Evolutionary conservation across 2,113 vertebrate genomes (phyloP).

Genomic region (Lepus timidus): DNA sequence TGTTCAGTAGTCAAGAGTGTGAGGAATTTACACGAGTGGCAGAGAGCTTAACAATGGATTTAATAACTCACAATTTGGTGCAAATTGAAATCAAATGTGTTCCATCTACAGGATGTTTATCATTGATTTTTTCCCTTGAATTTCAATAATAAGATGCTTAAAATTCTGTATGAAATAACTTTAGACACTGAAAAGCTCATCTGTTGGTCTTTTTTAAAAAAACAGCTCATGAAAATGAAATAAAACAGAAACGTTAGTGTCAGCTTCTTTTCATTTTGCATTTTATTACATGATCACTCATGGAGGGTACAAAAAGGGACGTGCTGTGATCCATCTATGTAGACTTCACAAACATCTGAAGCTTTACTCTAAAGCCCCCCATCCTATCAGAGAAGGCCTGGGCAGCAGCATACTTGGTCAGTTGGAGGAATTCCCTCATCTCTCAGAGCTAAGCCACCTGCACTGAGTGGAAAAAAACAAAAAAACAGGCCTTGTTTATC

Average conservation of each 20-base stretch:
- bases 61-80: constrained; percentile 66
- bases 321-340: neutral
- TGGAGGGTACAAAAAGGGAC: neutral
- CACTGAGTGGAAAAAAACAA: neutral
- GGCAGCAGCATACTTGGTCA: neutral
- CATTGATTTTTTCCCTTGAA: constrained; percentile 63
- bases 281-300: constrained; percentile 68
- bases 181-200: constrained; percentile 55
- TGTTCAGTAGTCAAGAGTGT: neutral
- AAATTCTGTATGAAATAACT: constrained; percentile 63
- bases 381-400: neutral
- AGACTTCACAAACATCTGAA: neutral
- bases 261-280: constrained; percentile 58
- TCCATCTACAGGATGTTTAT: constrained; percentile 60
- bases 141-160: constrained; percentile 70
- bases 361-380: neutral
- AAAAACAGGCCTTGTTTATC: neutral
- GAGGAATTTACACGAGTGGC: constrained; percentile 28
- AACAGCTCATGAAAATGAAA: constrained; percentile 57
- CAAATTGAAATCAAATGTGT: constrained; percentile 74
- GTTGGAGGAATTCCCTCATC: neutral
- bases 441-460: neutral
- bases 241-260: constrained; percentile 47
- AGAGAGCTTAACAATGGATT: constrained; percentile 50
- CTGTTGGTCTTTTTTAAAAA: constrained; percentile 21